These are phyloP conservation scores for Percina caprodes DNA, from an alignment of 2,113 vertebrate genomes.

Conservation along the genomic window DNA sequence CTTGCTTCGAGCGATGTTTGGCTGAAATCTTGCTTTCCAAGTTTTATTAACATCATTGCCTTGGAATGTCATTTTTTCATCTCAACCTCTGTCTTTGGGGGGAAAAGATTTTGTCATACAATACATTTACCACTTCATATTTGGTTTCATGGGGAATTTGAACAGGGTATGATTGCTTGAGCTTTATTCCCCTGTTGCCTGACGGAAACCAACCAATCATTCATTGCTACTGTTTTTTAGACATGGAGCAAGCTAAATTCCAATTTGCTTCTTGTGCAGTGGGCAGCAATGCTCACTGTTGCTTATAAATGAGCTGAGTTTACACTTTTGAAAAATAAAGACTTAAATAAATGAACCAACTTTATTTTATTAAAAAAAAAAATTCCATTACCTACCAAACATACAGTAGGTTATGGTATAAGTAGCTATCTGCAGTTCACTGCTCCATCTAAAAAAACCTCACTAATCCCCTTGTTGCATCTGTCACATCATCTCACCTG, in stretches of 20 bases:
- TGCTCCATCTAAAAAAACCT: slow-evolving; percentile 81
- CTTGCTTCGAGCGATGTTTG: slow-evolving; percentile 67
- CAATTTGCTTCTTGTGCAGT: not conserved
- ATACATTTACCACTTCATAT: slow-evolving; percentile 67
- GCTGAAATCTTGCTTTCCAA: slow-evolving; percentile 67
- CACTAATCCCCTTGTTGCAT: slow-evolving; percentile 71
- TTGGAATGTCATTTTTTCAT: slow-evolving; percentile 70
- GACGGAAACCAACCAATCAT: slow-evolving; percentile 80
- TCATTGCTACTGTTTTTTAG: slow-evolving; percentile 67
- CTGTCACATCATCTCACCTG: slow-evolving; percentile 78
- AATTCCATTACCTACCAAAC: slow-evolving; percentile 4
- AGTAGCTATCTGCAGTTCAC: slow-evolving; percentile 3
- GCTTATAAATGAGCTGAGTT: slow-evolving; percentile 11
- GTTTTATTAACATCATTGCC: slow-evolving; percentile 68
- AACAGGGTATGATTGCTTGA: slow-evolving; percentile 66
- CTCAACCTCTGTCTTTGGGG: slow-evolving; percentile 45
- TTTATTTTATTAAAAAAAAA: not conserved
- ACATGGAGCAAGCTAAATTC: slow-evolving; percentile 65
- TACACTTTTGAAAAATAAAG: not conserved
- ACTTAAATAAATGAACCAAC: not conserved
- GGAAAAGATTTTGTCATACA: slow-evolving; percentile 56
- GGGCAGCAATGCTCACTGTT: not conserved
- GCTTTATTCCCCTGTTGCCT: slow-evolving; percentile 78
- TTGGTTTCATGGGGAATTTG: slow-evolving; percentile 82
- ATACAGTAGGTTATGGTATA: slow-evolving; percentile 21